These are phyloP conservation scores for Muscina levida DNA, from an alignment of 2,888 invertebrate species.

Conservation along the genomic window DNA sequence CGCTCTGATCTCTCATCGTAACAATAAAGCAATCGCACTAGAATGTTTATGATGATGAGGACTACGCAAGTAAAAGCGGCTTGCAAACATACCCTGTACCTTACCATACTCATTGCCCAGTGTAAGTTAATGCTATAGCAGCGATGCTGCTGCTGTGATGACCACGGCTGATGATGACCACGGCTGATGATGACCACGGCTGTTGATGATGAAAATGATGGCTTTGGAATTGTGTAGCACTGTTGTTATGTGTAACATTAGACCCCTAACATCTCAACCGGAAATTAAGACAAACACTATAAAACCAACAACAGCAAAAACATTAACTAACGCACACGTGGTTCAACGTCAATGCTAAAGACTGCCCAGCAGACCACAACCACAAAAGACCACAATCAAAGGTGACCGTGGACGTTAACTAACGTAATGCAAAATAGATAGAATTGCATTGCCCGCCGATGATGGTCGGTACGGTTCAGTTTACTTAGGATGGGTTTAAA, in stretches of 20 bases:
- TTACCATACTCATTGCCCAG: too few species aligned
- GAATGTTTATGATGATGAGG: slow-evolving; percentile 14
- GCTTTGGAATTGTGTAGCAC: slow-evolving; percentile 9
- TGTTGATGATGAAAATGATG: slow-evolving; percentile 32
- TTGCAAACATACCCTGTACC: too few species aligned
- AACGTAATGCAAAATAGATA: slow-evolving; percentile 49
- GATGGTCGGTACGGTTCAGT: not conserved
- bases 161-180: not conserved
- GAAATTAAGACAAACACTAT: slow-evolving; percentile 50
- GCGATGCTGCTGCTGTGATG: too few species aligned
- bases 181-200: slow-evolving; percentile 9
- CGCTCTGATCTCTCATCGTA: not conserved
- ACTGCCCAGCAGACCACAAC: too few species aligned
- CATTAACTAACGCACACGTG: not conserved
- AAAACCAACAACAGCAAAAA: not conserved
- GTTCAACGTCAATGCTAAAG: too few species aligned
- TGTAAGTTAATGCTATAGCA: too few species aligned
- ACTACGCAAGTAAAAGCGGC: too few species aligned
- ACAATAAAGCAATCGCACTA: not conserved
- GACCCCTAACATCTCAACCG: slow-evolving; percentile 45
- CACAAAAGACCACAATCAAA: not conserved
- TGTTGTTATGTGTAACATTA: slow-evolving; percentile 43
- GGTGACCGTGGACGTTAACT: not conserved
- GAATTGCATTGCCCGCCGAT: too few species aligned
- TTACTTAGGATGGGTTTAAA: slow-evolving; percentile 27